These are phyloP conservation scores for Xanthia icteritia DNA, from an alignment of 2,888 invertebrate genomes.

Conservation along the genomic window DNA sequence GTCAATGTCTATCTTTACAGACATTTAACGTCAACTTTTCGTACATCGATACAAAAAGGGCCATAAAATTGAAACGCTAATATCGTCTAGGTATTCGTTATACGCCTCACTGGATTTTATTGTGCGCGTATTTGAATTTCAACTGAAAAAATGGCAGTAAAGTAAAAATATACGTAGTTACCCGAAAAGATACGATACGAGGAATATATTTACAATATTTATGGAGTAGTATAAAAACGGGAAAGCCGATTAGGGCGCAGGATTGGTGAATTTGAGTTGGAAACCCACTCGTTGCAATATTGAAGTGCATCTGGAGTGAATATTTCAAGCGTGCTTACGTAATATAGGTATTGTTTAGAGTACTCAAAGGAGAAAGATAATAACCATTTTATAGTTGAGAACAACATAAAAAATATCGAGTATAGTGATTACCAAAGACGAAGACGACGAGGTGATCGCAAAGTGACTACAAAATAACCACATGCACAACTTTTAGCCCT, in stretches of 20 bases:
- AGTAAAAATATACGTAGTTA: constrained; percentile 27
- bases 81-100: constrained; percentile 15
- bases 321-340: not conserved
- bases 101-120: constrained; percentile 22
- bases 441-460: too few species aligned
- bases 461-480: too few species aligned
- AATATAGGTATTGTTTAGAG: not conserved
- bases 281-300: not conserved
- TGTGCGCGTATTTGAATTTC: constrained; percentile 18
- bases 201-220: constrained; percentile 3
- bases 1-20: too few species aligned
- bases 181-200: not conserved
- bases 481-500: too few species aligned
- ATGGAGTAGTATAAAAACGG: not conserved
- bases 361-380: not conserved
- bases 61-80: constrained; percentile 8
- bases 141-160: constrained; percentile 21
- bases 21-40: not conserved
- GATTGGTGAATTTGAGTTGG: not conserved
- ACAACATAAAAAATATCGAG: too few species aligned
- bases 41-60: not conserved
- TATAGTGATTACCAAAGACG: too few species aligned
- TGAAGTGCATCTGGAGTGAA: not conserved
- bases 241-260: not conserved
- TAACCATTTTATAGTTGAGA: too few species aligned